These are phyloP conservation scores for Aphidius colemani DNA, from an alignment of 2,888 invertebrate species.

Conservation along the genomic window DNA sequence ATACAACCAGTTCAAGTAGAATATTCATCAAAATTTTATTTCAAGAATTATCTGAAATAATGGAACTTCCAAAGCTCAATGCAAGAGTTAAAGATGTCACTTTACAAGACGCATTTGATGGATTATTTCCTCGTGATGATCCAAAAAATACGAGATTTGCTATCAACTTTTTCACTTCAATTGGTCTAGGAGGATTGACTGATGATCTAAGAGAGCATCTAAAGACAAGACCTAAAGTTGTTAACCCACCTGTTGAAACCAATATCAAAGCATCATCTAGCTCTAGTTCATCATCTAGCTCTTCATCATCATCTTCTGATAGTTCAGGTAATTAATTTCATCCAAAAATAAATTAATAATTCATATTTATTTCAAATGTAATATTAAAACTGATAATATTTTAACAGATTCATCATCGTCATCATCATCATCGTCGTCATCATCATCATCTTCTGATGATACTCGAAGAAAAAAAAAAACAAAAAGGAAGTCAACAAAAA, in stretches of 20 bases:
- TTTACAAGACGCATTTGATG: constrained; percentile 82
- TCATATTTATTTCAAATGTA: too few relatives aligned
- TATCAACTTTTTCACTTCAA: constrained; percentile 65
- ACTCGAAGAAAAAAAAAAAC: too few relatives aligned
- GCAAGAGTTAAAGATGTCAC: constrained; percentile 89
- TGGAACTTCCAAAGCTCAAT: constrained; percentile 93
- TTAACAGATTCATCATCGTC: too few relatives aligned
- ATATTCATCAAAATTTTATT: constrained; percentile 98
- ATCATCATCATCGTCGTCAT: too few relatives aligned
- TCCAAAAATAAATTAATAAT: background rate
- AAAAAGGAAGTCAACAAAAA: too few relatives aligned
- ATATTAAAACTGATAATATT: too few relatives aligned
- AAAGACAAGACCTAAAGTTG: constrained; percentile 73
- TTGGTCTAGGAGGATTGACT: constrained; percentile 89
- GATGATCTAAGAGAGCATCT: constrained; percentile 89
- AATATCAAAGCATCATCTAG: constrained; percentile 22
- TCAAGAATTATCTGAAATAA: constrained; percentile 93
- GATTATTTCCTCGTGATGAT: constrained; percentile 93
- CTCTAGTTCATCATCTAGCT: constrained; percentile 19
- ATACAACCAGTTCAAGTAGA: constrained; percentile 95
- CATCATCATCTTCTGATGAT: too few relatives aligned
- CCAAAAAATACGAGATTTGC: constrained; percentile 96
- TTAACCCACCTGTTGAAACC: constrained; percentile 35
- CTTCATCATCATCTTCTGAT: constrained; percentile 30
- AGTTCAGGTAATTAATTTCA: constrained; percentile 26